Evolutionary conservation across 1,140 invertebrate species (phyloP), one percentile per base, ranked within the genome.

Genomic region (Planococcus citri): DNA sequence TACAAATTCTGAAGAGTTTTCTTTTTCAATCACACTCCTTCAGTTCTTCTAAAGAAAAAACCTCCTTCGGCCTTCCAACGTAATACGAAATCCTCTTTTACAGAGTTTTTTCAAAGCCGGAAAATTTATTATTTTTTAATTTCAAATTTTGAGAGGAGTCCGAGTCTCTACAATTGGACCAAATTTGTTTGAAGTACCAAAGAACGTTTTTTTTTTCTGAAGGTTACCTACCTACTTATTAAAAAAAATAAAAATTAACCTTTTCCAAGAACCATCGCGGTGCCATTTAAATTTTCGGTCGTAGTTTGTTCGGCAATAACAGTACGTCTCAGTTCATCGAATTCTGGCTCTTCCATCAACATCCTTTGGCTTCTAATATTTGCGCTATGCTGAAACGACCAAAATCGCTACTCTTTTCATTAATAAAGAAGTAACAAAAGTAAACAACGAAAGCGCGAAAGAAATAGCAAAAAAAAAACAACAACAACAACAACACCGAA

Each of bases 371-470:
- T 75, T 22, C 72, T 38, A 4, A 73, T 72, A 10, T 69, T 61
- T 27, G 69, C 69, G 20, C 68, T 71, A 22, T 76, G 74, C 74
- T 79, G 79, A 74, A 81, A 81, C 33, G 79, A 78, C 78, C 80
- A 80, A 69, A 81, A 79, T 51, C 77, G 78, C 81, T 82, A 72
- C 60, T 72, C 73, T 73, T 71, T 72, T 38, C 60, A 72, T 72
- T 72, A 72, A 64, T 70, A 70, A 38, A 1, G 64, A 70, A 33
- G 27, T 58, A 17, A 21, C 38, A 8, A 17, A 24, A 27, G 17
- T 27, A 12, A 9, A 27, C 9, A 27, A 61, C 67, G n/a, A 9
- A 9, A 9, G 17, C 4, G 70, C 67, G n/a, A 9, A 9, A 9
- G 17, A 51, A 51, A 51, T 51, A 51, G 3, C 17, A 51, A 33